Evolutionary conservation across 2,113 vertebrate genomes (phyloP).

Genomic region (Pycnonotus jocosus): DNA sequence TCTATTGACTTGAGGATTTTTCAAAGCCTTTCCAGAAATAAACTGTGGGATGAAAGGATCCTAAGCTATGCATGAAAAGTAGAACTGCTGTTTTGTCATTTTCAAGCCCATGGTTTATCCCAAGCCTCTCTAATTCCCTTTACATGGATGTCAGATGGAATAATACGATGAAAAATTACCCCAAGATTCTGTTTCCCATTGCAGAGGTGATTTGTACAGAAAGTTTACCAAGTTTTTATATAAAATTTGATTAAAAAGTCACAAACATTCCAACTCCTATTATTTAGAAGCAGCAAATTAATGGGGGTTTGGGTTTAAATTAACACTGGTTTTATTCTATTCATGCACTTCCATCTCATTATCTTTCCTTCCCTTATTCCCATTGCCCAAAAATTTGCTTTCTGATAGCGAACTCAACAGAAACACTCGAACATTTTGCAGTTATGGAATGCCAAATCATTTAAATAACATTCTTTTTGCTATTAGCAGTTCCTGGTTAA

Average conservation of each 20-base stretch:
- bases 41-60: neutral
- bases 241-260: neutral
- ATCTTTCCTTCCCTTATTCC: neutral
- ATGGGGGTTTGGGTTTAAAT: neutral
- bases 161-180: neutral
- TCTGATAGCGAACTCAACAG: neutral
- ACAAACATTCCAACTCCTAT: neutral
- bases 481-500: neutral
- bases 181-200: neutral
- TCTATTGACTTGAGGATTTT: conserved; percentile 18
- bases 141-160: neutral
- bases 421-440: neutral
- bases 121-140: neutral
- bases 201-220: neutral
- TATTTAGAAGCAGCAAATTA: neutral
- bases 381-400: neutral
- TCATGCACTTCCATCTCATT: neutral
- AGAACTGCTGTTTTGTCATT: neutral
- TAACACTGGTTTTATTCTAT: neutral
- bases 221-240: neutral
- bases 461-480: neutral
- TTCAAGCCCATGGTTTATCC: neutral
- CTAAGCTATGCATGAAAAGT: neutral
- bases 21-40: conserved; percentile 30
- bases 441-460: neutral